Evolutionary conservation across 2,797 vertebrate genomes (phyloP).

Genomic region (Sebastes umbrosus): DNA sequence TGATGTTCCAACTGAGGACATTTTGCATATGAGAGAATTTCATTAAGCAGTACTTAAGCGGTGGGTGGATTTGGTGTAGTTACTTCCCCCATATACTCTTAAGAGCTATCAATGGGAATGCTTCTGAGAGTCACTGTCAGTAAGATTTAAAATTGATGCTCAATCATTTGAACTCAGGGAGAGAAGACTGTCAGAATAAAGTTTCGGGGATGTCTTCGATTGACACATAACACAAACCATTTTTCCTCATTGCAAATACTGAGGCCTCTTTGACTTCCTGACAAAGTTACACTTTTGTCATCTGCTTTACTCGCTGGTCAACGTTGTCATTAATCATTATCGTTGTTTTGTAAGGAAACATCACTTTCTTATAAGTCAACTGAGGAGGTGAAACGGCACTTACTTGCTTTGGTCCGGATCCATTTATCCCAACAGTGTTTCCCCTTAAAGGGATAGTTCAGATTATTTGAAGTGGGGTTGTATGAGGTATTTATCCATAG

Average conservation of each 20-base stretch:
- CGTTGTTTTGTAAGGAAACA: slow-evolving; percentile 21
- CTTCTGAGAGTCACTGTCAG: background rate
- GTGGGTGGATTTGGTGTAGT: background rate
- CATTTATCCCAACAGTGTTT: slow-evolving; percentile 41
- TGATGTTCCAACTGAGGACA: background rate
- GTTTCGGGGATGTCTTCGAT: background rate
- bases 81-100: background rate
- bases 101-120: background rate
- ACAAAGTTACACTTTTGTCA: background rate
- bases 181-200: background rate
- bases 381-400: slow-evolving; percentile 29
- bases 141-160: background rate
- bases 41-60: background rate
- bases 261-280: background rate
- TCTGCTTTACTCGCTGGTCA: background rate
- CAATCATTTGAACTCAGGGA: background rate
- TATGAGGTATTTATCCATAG: background rate
- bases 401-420: background rate
- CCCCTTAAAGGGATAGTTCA: background rate
- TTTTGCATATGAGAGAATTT: background rate
- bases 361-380: slow-evolving; percentile 35
- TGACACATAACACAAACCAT: background rate
- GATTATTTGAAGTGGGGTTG: background rate
- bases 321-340: slow-evolving; percentile 27
- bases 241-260: background rate